Evolutionary conservation across 2,888 invertebrate genomes (phyloP).

Genomic region (Lissocephala sabroskyi): DNA sequence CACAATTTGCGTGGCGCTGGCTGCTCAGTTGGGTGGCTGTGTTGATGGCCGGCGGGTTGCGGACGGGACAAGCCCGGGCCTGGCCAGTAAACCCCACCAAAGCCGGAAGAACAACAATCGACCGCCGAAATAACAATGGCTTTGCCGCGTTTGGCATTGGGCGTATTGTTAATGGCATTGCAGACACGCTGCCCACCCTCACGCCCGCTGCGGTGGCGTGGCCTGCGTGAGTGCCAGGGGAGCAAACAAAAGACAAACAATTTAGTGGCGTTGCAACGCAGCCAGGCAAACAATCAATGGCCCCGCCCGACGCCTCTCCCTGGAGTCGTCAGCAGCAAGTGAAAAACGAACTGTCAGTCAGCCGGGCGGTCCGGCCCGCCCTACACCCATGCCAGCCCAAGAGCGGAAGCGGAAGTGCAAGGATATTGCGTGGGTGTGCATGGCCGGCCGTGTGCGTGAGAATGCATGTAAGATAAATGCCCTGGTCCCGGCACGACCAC

Average conservation of each 20-base stretch:
- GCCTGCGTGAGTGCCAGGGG: conserved; percentile 1
- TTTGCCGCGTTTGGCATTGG: conserved; percentile 64
- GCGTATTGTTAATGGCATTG: conserved; percentile 61
- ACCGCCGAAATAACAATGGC: conserved; percentile 63
- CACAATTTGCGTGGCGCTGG: conserved; percentile 49
- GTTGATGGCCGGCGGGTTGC: conserved; percentile 6
- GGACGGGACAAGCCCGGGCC: not conserved
- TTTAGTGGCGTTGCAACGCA: conserved; percentile 60
- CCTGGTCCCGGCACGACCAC: conserved; percentile 1
- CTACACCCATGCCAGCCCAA: not conserved
- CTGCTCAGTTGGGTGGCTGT: too few relatives aligned
- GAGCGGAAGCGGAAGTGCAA: conserved; percentile 40
- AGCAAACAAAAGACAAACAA: conserved; percentile 43
- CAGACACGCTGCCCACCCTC: conserved; percentile 15
- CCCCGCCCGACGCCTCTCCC: conserved; percentile 4
- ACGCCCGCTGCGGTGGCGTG: conserved; percentile 3
- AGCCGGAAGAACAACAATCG: conserved; percentile 64
- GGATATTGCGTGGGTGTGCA: conserved; percentile 14
- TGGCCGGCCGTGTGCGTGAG: conserved; percentile 7
- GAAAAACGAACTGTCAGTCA: conserved; percentile 4
- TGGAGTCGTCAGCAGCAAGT: not conserved
- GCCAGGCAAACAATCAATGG: conserved; percentile 53
- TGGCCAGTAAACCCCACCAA: conserved; percentile 57
- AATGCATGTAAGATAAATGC: conserved; percentile 10
- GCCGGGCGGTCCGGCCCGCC: not conserved